Conservation (phyloP, 2,797 vertebrate genomes). For the Neopelma chrysocephalum region DNA sequence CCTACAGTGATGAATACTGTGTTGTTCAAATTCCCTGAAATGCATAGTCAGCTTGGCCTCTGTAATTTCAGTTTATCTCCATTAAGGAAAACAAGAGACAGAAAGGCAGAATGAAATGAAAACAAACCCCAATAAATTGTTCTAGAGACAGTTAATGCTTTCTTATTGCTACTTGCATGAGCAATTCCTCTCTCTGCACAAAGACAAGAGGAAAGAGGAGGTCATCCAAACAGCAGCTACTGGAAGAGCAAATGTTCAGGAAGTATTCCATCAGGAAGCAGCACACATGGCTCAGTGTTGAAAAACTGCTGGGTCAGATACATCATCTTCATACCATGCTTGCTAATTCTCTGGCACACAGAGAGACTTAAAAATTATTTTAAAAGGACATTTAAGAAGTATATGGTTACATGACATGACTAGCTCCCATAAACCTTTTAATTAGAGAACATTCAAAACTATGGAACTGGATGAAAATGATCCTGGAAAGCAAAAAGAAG, state of each 20-base stretch:
- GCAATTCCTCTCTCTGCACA: neutral
- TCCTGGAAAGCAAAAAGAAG: neutral
- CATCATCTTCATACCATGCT: neutral
- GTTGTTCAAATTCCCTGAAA: constrained; percentile 10
- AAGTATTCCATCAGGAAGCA: neutral
- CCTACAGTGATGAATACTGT: neutral
- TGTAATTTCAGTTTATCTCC: constrained; percentile 28
- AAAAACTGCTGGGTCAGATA: neutral
- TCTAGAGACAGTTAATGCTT: neutral
- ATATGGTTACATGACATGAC: neutral
- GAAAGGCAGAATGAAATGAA: constrained; percentile 27
- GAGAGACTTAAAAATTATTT: neutral
- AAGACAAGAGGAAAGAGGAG: neutral
- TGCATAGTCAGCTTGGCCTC: neutral
- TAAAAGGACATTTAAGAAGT: neutral
- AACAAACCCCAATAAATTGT: neutral
- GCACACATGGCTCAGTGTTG: neutral
- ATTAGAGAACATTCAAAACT: neutral
- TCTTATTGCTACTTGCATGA: neutral
- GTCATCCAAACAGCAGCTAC: neutral
- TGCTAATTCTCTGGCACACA: neutral
- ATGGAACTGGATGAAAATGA: neutral
- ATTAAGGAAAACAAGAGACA: constrained; percentile 11
- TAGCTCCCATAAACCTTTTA: neutral
- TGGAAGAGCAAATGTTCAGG: neutral